These are phyloP conservation scores for Eciton burchellii DNA, from an alignment of 1,140 invertebrate genomes.

Conservation along the genomic window DNA sequence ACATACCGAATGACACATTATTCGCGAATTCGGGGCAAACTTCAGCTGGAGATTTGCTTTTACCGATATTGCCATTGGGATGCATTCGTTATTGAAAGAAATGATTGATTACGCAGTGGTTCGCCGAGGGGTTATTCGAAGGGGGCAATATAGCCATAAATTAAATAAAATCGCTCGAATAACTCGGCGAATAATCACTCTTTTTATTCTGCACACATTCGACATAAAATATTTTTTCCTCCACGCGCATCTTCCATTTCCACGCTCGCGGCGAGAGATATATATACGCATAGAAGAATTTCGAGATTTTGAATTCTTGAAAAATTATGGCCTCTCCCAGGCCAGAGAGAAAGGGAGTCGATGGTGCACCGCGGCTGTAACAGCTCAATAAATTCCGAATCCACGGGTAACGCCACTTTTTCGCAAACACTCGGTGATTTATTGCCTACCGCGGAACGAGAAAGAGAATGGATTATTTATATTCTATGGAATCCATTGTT, in stretches of 20 bases:
- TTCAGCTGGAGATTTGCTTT: slow-evolving; percentile 56
- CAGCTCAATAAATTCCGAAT: slow-evolving; percentile 58
- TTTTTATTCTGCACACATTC: slow-evolving; percentile 9
- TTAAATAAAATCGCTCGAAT: slow-evolving; percentile 43
- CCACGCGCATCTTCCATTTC: background rate
- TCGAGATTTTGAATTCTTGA: slow-evolving; percentile 52
- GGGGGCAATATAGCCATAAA: slow-evolving; percentile 28
- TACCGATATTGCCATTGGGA: slow-evolving; percentile 51
- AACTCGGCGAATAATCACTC: slow-evolving; percentile 14
- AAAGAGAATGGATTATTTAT: slow-evolving; percentile 58
- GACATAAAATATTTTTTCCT: slow-evolving; percentile 16
- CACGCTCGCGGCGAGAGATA: too few species aligned
- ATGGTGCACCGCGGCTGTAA: slow-evolving; percentile 51
- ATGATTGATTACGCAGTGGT: slow-evolving; percentile 56
- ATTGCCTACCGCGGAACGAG: slow-evolving; percentile 51
- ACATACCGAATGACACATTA: too few species aligned
- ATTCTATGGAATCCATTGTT: slow-evolving; percentile 47
- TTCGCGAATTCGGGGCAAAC: slow-evolving; percentile 33
- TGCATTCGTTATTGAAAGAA: slow-evolving; percentile 47
- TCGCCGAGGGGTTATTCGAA: slow-evolving; percentile 48
- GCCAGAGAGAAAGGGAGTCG: slow-evolving; percentile 57
- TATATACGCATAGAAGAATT: slow-evolving; percentile 12
- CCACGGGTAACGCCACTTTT: slow-evolving; percentile 50
- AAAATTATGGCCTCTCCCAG: slow-evolving; percentile 43
- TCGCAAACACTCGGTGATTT: slow-evolving; percentile 58